Evolutionary conservation across 1,140 invertebrate genomes (phyloP).

Genomic region (Bombus confusus): DNA sequence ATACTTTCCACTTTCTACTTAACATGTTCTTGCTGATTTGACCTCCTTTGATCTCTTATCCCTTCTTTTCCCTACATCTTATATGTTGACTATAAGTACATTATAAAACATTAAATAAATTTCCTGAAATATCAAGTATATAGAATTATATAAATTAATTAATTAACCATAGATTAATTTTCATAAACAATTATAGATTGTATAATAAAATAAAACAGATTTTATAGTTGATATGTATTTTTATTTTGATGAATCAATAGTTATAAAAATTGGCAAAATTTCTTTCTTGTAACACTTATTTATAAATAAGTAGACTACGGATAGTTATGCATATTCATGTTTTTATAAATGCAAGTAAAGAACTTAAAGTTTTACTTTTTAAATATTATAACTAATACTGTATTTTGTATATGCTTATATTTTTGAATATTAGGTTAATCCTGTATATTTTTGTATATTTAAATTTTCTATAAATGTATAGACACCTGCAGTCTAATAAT

Average conservation of each 20-base stretch:
- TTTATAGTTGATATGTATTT: background rate
- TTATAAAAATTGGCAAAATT: background rate
- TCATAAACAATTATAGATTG: background rate
- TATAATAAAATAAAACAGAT: background rate
- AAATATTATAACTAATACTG: too few relatives aligned
- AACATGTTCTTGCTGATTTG: background rate
- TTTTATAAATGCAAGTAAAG: background rate
- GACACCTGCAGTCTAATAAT: too few relatives aligned
- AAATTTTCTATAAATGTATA: too few relatives aligned
- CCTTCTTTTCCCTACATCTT: too few relatives aligned
- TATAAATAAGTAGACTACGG: background rate
- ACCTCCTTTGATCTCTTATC: conserved; percentile 7
- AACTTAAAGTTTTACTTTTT: too few relatives aligned
- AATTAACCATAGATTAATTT: background rate
- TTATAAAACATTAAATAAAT: background rate
- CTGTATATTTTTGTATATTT: too few relatives aligned
- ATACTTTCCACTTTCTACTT: conserved; percentile 55
- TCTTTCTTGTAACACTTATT: background rate
- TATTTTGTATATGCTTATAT: too few relatives aligned
- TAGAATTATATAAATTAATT: background rate
- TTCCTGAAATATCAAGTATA: background rate
- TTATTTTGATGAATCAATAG: background rate
- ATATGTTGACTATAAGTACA: background rate
- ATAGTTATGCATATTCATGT: background rate
- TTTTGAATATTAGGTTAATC: too few relatives aligned